Percentiles rank a stretch among this genome's conserved stretches.
Conservation (phyloP, 2,797 vertebrate species). For the Chaunax sp. region DNA sequence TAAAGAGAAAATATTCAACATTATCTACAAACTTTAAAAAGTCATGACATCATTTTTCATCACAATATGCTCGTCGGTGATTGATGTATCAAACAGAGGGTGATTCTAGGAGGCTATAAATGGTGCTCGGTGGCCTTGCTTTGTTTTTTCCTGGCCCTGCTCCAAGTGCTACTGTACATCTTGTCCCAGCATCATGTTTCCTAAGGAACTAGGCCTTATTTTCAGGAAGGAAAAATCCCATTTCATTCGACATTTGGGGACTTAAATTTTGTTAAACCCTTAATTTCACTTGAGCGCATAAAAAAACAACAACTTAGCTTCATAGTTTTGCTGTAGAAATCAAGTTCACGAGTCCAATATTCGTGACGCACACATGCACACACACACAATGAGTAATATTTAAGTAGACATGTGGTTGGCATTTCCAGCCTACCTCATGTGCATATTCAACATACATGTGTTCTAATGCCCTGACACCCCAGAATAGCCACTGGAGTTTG, state of each 20-base stretch:
- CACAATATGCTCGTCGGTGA: too few relatives aligned
- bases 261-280: not conserved
- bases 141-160: not conserved
- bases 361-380: not conserved
- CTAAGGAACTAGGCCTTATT: not conserved
- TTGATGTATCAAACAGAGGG: too few relatives aligned
- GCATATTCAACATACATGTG: constrained; percentile 58
- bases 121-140: too few relatives aligned
- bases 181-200: not conserved
- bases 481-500: constrained; percentile 44
- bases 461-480: constrained; percentile 50
- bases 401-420: constrained; percentile 25
- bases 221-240: not conserved
- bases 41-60: not conserved
- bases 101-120: too few relatives aligned
- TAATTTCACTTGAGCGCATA: not conserved
- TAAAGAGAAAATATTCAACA: not conserved
- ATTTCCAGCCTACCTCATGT: constrained; percentile 33
- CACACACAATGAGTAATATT: constrained; percentile 11
- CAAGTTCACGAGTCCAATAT: not conserved
- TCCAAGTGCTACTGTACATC: too few relatives aligned
- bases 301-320: constrained; percentile 1
- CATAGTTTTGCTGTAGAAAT: constrained; percentile 6
- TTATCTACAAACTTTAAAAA: not conserved
- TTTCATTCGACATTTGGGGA: not conserved